phyloP scores from a whole-genome alignment of 1,140 invertebrate species.

The Drosophila truncata region DNA sequence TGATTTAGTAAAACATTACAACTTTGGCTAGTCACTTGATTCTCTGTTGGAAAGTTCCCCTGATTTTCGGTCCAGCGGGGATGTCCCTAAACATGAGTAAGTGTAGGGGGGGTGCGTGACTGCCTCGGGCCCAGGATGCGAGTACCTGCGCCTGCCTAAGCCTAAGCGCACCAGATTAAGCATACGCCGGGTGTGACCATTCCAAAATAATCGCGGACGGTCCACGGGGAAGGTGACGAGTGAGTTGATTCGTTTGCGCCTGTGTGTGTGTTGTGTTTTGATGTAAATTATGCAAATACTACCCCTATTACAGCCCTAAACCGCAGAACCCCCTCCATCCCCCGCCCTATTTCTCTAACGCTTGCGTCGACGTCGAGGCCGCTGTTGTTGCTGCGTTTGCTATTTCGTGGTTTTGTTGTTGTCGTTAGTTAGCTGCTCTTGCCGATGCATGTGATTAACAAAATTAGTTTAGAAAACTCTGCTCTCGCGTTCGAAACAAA shows the following conservation, averaged over 20 bases:
- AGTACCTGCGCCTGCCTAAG: constrained; percentile 23
- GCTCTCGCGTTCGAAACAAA: constrained; percentile 81
- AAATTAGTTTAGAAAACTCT: constrained; percentile 84
- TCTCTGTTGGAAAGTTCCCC: constrained; percentile 38
- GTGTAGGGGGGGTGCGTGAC: constrained; percentile 16
- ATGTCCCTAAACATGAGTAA: constrained; percentile 46
- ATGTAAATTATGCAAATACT: constrained; percentile 60
- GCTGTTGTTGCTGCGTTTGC: constrained; percentile 50
- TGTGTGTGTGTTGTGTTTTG: constrained; percentile 33
- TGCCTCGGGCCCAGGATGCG: constrained; percentile 11
- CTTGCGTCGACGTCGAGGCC: constrained; percentile 65
- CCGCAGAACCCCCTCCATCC: constrained; percentile 10
- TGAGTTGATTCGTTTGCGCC: neutral
- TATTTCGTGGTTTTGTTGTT: constrained; percentile 61
- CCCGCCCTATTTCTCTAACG: constrained; percentile 68
- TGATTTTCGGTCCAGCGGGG: constrained; percentile 20
- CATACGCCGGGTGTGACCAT: constrained; percentile 23
- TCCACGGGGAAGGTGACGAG: neutral
- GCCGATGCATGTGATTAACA: constrained; percentile 75
- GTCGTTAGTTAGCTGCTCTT: constrained; percentile 72
- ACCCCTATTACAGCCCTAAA: constrained; percentile 68
- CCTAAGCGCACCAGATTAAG: constrained; percentile 36
- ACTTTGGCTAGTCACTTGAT: constrained; percentile 61
- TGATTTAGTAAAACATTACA: constrained; percentile 61
- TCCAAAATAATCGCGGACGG: neutral